Evolutionary conservation across 2,888 invertebrate genomes (phyloP).

Genomic region (Caenorhabditis angaria): DNA sequence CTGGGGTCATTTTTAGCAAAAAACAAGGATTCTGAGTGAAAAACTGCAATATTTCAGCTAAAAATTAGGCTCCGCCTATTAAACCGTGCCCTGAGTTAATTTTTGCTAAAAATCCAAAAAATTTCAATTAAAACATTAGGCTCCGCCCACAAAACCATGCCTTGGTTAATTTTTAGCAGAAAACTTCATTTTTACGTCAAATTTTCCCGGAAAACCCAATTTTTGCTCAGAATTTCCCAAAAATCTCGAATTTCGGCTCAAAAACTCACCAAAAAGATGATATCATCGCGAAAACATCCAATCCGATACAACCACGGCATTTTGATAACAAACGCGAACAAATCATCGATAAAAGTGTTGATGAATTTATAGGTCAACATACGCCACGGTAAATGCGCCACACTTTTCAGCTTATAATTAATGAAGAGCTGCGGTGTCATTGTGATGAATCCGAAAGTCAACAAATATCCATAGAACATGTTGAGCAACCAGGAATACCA

Average conservation of each 20-base stretch:
- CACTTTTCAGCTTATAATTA: slow-evolving; percentile 98
- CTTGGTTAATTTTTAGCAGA: too few relatives aligned
- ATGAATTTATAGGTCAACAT: slow-evolving; percentile 99
- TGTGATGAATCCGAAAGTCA: slow-evolving; percentile 98
- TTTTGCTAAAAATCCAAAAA: too few relatives aligned
- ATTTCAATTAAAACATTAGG: too few relatives aligned
- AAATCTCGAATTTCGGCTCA: neutral
- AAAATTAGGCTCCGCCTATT: too few relatives aligned
- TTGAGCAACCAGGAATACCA: slow-evolving; percentile 98
- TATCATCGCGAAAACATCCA: slow-evolving; percentile 97
- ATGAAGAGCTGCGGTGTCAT: slow-evolving; percentile 97
- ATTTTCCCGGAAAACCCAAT: neutral
- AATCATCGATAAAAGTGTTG: slow-evolving; percentile 99
- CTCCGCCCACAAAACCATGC: too few relatives aligned
- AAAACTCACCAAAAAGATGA: slow-evolving; percentile 87
- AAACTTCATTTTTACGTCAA: neutral
- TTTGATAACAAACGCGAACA: slow-evolving; percentile 99
- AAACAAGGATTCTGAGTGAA: too few relatives aligned
- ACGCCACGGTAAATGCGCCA: slow-evolving; percentile 98
- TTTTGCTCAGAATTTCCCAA: neutral
- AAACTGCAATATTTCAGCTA: too few relatives aligned
- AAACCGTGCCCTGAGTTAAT: too few relatives aligned
- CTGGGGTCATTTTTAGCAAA: too few relatives aligned
- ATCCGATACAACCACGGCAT: slow-evolving; percentile 97
- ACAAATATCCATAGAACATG: slow-evolving; percentile 94